Evolutionary conservation across 53 echinoderm and acorn worm genomes (phyloP).

Genomic region (Mesocentrotus franciscanus): DNA sequence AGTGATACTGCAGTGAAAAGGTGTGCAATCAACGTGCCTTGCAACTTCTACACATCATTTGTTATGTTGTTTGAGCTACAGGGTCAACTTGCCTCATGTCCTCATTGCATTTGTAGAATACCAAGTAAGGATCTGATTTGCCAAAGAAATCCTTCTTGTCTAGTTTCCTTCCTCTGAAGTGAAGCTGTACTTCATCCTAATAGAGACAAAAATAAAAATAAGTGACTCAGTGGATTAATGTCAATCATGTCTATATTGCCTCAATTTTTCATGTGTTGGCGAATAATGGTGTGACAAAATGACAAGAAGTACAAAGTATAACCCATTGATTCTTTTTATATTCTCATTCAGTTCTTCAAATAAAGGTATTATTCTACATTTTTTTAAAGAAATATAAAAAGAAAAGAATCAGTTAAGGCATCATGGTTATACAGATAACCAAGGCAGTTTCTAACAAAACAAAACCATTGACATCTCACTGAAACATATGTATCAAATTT

Average conservation of each 20-base stretch:
- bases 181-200: slow-evolving; percentile 83
- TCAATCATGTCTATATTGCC: not conserved
- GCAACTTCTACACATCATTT: not conserved
- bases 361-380: no score
- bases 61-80: not conserved
- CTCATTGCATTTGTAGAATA: slow-evolving; percentile 98
- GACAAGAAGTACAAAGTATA: no score
- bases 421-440: no score
- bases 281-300: no score
- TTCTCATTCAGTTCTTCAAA: no score
- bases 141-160: slow-evolving; percentile 99
- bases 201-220: not conserved
- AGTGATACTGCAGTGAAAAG: not conserved
- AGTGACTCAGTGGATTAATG: not conserved
- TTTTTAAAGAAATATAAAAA: no score
- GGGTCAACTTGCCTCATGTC: slow-evolving; percentile 83
- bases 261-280: not conserved
- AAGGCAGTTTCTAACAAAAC: no score
- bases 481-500: no score
- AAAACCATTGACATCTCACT: no score
- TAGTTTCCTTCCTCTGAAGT: slow-evolving; percentile 88
- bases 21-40: not conserved
- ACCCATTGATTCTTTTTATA: no score
- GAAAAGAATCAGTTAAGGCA: no score
- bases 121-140: slow-evolving; percentile 97